A percentile compares a stretch with the other conserved stretches of the same genome.
phyloP scores from a whole-genome alignment of 1,140 invertebrate genomes.

The Ctenoplectra terminalis region DNA sequence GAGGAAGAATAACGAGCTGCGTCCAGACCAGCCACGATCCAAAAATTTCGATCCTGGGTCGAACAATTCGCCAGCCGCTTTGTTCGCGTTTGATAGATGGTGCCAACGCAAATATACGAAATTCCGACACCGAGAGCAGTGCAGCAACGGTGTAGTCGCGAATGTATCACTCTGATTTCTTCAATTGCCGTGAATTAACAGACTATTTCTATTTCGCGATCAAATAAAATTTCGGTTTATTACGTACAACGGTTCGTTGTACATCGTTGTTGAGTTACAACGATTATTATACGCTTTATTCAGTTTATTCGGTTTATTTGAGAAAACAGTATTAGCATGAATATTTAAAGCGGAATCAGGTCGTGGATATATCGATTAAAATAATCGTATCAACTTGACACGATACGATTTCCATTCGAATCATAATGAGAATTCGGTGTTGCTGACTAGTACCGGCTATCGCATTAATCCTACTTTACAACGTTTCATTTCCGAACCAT shows the following conservation, averaged over 20 bases:
- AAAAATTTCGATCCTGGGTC: constrained; percentile 63
- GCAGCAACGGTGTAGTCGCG: constrained; percentile 30
- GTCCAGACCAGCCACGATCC: constrained; percentile 24
- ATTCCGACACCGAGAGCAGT: constrained; percentile 27
- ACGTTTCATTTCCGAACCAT: constrained; percentile 2
- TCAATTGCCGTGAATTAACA: constrained; percentile 54
- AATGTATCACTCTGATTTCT: constrained; percentile 62
- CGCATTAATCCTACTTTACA: constrained; percentile 4
- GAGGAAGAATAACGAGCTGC: constrained; percentile 51
- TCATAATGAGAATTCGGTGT: constrained; percentile 9
- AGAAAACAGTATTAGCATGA: neutral
- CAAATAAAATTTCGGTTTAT: constrained; percentile 38
- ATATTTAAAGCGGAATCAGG: constrained; percentile 9
- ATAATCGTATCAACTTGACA: constrained; percentile 19
- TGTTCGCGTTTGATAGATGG: constrained; percentile 68
- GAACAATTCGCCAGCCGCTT: constrained; percentile 66
- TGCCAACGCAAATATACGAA: constrained; percentile 53
- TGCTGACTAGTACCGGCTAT: neutral
- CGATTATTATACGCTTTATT: constrained; percentile 1
- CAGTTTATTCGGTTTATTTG: neutral
- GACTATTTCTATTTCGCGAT: constrained; percentile 52
- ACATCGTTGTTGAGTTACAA: neutral
- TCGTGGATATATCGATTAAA: constrained; percentile 8
- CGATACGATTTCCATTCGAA: neutral
- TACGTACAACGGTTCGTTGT: constrained; percentile 29